phyloP scores from a whole-genome alignment of 2,888 invertebrate genomes.

The Epirrita christyi region DNA sequence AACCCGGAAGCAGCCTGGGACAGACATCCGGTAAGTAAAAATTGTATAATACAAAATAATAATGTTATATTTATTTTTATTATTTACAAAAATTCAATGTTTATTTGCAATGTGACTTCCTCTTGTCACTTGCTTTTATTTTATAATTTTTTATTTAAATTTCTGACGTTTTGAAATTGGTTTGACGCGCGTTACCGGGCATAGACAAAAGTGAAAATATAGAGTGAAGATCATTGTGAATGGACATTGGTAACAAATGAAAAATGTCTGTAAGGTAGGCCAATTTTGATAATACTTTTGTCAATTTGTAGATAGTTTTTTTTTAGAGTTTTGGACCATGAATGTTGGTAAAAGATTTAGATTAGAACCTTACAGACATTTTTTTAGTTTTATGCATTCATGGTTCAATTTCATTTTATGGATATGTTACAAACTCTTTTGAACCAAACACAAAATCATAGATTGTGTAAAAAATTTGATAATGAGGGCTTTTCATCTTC shows the following conservation, averaged over 20 bases:
- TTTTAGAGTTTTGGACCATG: constrained; percentile 71
- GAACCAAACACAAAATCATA: constrained; percentile 15
- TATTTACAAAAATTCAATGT: constrained; percentile 59
- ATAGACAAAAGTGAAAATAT: constrained; percentile 43
- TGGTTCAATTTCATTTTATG: constrained; percentile 62
- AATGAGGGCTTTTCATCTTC: too few relatives aligned
- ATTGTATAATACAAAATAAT: constrained; percentile 12
- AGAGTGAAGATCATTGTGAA: constrained; percentile 78
- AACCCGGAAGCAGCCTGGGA: constrained; percentile 73
- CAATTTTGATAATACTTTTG: constrained; percentile 61
- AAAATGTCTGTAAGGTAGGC: constrained; percentile 85
- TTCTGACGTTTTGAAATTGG: constrained; percentile 27
- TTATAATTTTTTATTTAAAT: constrained; percentile 42
- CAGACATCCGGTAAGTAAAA: constrained; percentile 76
- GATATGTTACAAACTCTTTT: constrained; percentile 2
- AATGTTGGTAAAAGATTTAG: constrained; percentile 54
- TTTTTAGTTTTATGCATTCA: constrained; percentile 67
- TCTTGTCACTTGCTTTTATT: constrained; percentile 70
- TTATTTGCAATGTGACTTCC: constrained; percentile 81
- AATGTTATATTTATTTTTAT: constrained; percentile 40
- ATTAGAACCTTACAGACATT: constrained; percentile 76
- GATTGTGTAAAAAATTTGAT: too few relatives aligned
- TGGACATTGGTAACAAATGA: constrained; percentile 69
- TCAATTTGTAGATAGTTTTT: constrained; percentile 42
- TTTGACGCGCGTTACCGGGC: constrained; percentile 27